phyloP scores from a whole-genome alignment of 2,797 vertebrate genomes.

The Oryzias sinensis region DNA sequence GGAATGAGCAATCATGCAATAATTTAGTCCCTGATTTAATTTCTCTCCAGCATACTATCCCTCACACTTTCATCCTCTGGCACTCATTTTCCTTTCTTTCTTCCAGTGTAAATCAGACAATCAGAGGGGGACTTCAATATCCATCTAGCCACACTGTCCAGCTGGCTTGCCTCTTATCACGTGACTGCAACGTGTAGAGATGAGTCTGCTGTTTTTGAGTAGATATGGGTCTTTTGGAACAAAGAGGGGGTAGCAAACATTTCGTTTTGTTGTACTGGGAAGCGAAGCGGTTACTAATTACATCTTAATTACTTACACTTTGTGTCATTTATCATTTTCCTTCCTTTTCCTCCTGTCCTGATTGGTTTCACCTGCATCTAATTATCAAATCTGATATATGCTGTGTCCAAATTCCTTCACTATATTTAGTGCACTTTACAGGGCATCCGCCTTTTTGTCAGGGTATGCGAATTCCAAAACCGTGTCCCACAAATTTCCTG shows the following conservation, averaged over 20 bases:
- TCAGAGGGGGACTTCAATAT: constrained; percentile 22
- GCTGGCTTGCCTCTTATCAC: constrained; percentile 73
- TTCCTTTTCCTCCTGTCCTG: too few species aligned
- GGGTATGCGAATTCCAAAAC: too few species aligned
- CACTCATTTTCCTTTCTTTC: constrained; percentile 42
- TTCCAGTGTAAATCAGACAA: constrained; percentile 57
- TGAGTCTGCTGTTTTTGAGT: neutral
- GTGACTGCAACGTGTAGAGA: constrained; percentile 68
- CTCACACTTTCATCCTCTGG: constrained; percentile 45
- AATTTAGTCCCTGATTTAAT: constrained; percentile 99
- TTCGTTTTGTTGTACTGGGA: constrained; percentile 1
- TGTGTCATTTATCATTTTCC: too few species aligned
- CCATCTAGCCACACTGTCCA: constrained; percentile 44
- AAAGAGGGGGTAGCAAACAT: constrained; percentile 2
- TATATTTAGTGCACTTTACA: too few species aligned
- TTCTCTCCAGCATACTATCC: constrained; percentile 81
- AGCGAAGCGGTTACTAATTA: too few species aligned
- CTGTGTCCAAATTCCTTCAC: too few species aligned
- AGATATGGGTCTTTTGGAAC: neutral
- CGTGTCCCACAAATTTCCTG: too few species aligned
- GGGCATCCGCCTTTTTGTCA: too few species aligned
- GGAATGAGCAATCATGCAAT: constrained; percentile 99
- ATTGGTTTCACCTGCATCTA: too few species aligned
- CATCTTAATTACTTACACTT: too few species aligned
- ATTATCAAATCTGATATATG: too few species aligned